Evolutionary conservation across 1,140 invertebrate genomes (phyloP).

Genomic region (Drosophila sp.): DNA sequence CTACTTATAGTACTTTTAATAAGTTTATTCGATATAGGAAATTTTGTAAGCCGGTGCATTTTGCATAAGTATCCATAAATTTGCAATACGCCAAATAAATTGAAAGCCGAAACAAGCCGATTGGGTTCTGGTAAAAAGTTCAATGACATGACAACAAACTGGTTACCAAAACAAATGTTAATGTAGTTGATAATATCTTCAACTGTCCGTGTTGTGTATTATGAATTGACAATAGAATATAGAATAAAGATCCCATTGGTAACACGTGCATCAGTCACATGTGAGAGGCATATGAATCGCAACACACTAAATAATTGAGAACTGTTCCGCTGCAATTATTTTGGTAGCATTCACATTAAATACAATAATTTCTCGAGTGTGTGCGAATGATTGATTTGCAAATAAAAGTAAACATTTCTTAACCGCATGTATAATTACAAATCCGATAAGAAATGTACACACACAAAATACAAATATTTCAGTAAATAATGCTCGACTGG

Average conservation of each 20-base stretch:
- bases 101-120: conserved; percentile 19
- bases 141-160: conserved; percentile 29
- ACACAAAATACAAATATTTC: not conserved
- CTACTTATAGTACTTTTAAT: too few species aligned
- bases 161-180: conserved; percentile 22
- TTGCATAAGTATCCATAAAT: not conserved
- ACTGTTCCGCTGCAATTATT: conserved; percentile 59
- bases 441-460: conserved; percentile 30
- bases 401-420: conserved; percentile 31
- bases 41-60: not conserved
- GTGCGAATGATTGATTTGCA: conserved; percentile 62
- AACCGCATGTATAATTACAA: conserved; percentile 43
- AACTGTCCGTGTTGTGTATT: too few species aligned
- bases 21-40: too few species aligned
- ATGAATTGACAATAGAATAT: too few species aligned
- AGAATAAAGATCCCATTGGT: not conserved
- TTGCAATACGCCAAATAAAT: conserved; percentile 2
- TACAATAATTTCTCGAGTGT: conserved; percentile 17
- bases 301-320: conserved; percentile 7
- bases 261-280: conserved; percentile 28
- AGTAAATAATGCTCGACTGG: not conserved
- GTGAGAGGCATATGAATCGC: conserved; percentile 19
- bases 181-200: too few species aligned
- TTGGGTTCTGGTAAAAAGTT: conserved; percentile 29
- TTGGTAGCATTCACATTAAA: conserved; percentile 25